Conservation (phyloP, 2,113 vertebrate genomes). For the Stegostoma tigrinum region DNA sequence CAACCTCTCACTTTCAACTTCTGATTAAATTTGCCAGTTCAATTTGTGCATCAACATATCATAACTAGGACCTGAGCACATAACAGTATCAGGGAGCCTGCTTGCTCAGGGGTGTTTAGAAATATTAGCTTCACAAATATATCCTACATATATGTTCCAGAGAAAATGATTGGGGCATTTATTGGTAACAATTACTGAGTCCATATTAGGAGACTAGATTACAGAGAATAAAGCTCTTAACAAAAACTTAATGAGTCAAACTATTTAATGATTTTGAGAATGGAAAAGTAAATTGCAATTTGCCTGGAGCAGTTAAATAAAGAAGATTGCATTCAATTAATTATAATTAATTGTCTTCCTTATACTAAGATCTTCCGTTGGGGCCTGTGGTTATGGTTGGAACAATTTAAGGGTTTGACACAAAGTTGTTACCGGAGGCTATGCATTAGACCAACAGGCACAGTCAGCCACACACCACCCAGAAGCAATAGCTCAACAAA, state of each 20-base stretch:
- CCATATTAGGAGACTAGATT: background rate
- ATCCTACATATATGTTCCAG: background rate
- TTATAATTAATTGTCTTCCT: conserved; percentile 24
- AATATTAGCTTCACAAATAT: background rate
- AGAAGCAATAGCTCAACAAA: background rate
- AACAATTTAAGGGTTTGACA: conserved; percentile 14
- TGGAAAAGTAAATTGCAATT: background rate
- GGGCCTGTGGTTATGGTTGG: background rate
- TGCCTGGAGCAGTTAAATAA: background rate
- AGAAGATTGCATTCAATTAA: conserved; percentile 18
- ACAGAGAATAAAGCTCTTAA: background rate
- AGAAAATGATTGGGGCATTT: background rate
- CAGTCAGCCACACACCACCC: conserved; percentile 17
- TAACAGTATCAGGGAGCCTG: no score
- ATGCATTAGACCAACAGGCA: background rate
- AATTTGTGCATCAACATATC: no score
- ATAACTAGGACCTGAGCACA: no score
- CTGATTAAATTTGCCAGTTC: no score
- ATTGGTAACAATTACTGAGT: background rate
- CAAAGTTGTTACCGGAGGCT: background rate
- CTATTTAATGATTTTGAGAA: background rate
- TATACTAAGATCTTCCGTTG: background rate
- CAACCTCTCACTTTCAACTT: no score
- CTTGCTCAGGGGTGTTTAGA: background rate
- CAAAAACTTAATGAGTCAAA: background rate